phyloP scores from a whole-genome alignment of 2,113 vertebrate species.

The Albula goreensis region DNA sequence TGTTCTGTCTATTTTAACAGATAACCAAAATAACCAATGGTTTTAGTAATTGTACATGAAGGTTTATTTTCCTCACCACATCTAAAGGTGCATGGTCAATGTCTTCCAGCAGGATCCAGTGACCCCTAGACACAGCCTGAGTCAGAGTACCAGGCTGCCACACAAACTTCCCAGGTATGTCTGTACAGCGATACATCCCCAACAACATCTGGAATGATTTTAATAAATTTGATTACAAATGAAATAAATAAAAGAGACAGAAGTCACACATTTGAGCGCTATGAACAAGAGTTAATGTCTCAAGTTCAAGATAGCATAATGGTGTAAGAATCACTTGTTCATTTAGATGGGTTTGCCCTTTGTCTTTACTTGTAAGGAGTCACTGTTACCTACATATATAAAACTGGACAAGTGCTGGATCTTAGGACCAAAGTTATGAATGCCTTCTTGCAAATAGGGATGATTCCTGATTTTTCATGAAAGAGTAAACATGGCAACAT shows the following conservation, averaged over 20 bases:
- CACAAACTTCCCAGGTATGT: conserved; percentile 92
- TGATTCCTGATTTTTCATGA: not conserved
- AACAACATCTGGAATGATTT: conserved; percentile 76
- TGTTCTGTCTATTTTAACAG: not conserved
- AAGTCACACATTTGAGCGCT: not conserved
- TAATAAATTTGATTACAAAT: not conserved
- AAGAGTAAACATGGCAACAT: not conserved
- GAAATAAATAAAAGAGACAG: not conserved
- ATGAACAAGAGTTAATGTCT: not conserved
- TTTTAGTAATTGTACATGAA: not conserved
- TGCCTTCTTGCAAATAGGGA: not conserved
- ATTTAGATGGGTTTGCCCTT: not conserved
- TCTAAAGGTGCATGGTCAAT: conserved; percentile 95
- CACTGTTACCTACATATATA: not conserved
- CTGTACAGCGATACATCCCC: conserved; percentile 95
- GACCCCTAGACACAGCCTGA: conserved; percentile 86
- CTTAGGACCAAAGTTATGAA: not conserved
- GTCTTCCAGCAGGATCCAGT: conserved; percentile 94
- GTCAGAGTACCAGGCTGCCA: conserved; percentile 93
- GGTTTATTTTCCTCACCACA: conserved; percentile 74
- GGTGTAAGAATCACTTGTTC: not conserved
- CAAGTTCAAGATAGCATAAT: not conserved
- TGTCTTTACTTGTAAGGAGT: not conserved
- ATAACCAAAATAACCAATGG: not conserved
- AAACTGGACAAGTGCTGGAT: not conserved